These are phyloP conservation scores for Hyles euphorbiae DNA, from an alignment of 1,140 invertebrate species.

Conservation along the genomic window DNA sequence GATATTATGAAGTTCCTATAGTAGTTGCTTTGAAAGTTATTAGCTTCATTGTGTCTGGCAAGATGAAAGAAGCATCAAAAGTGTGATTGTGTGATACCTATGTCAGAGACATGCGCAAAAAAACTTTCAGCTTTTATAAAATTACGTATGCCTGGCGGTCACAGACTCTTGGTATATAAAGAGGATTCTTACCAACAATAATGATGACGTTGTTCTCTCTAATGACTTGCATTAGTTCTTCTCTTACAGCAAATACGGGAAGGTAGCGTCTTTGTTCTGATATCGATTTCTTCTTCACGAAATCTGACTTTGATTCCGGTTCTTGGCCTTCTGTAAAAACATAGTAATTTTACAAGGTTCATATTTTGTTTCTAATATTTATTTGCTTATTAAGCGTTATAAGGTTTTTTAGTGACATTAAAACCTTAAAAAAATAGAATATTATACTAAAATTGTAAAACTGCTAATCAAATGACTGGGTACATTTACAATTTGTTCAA, in stretches of 20 bases:
- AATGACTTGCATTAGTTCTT: conserved; percentile 95
- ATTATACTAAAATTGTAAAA: background rate
- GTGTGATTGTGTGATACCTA: no score
- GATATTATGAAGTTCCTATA: no score
- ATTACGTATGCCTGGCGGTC: no score
- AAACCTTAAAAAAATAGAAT: background rate
- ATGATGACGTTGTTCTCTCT: conserved; percentile 97
- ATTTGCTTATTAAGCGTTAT: background rate
- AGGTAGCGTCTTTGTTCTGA: conserved; percentile 93
- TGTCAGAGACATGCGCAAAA: no score
- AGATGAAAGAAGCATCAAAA: no score
- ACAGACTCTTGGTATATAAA: no score
- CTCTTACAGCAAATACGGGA: conserved; percentile 96
- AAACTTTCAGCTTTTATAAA: no score
- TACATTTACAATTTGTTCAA: no score
- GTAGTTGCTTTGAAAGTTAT: no score
- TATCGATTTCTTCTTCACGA: conserved; percentile 92
- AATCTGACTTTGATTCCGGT: conserved; percentile 87
- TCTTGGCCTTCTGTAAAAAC: conserved; percentile 33
- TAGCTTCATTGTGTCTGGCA: no score
- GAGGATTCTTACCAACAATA: conserved; percentile 84
- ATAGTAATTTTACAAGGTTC: background rate
- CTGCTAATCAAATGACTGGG: background rate
- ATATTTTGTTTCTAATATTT: background rate
- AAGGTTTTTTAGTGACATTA: background rate